These are phyloP conservation scores for Myzus persicae DNA, from an alignment of 1,140 invertebrate species.

Conservation along the genomic window DNA sequence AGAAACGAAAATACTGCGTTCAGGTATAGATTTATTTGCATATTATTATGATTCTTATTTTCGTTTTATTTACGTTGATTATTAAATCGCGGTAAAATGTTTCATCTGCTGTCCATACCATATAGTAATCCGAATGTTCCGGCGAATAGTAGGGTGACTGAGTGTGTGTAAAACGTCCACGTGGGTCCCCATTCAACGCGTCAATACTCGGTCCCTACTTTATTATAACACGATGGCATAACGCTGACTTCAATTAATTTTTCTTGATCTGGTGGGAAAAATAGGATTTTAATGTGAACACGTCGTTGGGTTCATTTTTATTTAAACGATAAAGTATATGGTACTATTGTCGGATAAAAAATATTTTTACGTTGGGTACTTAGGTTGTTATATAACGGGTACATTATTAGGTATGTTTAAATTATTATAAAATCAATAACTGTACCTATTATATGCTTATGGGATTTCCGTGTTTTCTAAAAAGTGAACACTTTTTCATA, in stretches of 20 bases:
- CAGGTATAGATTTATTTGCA: background rate
- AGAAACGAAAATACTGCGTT: background rate
- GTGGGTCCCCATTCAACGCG: conserved; percentile 29
- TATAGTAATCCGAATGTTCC: background rate
- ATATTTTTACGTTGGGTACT: background rate
- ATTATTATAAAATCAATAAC: background rate
- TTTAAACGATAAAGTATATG: background rate
- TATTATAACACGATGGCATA: background rate
- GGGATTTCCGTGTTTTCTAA: background rate
- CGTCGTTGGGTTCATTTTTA: background rate
- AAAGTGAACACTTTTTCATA: background rate
- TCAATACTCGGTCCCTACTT: background rate
- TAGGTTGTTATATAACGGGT: too few species aligned
- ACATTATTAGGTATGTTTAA: background rate
- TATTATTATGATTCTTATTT: background rate
- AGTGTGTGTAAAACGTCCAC: conserved; percentile 15
- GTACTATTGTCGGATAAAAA: background rate
- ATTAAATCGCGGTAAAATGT: background rate
- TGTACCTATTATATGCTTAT: background rate
- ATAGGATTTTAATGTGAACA: background rate
- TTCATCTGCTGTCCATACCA: background rate
- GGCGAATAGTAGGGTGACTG: background rate
- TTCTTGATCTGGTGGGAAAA: background rate
- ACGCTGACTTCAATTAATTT: background rate
- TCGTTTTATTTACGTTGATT: background rate